A percentile compares a stretch with the other conserved stretches of the same genome.
Conservation (phyloP, 2,888 invertebrate species). For the Marasmarcha lunaedactyla region DNA sequence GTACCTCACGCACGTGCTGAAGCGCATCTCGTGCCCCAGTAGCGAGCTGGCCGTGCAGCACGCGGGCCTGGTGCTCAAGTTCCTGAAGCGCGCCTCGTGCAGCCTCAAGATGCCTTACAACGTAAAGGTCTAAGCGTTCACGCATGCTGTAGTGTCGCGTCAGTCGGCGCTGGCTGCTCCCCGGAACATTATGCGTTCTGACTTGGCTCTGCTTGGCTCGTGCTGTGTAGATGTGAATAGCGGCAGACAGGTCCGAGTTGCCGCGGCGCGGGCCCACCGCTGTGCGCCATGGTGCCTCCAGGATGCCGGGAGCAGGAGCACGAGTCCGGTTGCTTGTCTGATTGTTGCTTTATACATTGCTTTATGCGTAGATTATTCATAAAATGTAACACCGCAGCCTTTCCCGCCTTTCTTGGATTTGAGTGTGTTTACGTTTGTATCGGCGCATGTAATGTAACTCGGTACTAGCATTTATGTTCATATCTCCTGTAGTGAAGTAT, state of each 20-base stretch:
- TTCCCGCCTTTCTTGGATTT: neutral
- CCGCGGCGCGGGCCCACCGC: neutral
- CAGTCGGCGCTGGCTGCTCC: slow-evolving; percentile 5
- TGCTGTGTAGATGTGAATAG: neutral
- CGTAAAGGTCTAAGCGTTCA: slow-evolving; percentile 40
- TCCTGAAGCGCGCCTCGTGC: slow-evolving; percentile 79
- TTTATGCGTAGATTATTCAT: no score
- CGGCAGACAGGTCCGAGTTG: neutral
- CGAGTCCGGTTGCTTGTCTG: no score
- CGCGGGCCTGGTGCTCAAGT: slow-evolving; percentile 78
- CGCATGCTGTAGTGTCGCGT: slow-evolving; percentile 17
- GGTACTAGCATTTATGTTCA: no score
- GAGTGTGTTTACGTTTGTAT: no score
- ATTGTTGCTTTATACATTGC: no score
- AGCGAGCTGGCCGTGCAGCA: slow-evolving; percentile 65
- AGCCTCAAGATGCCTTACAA: slow-evolving; percentile 77
- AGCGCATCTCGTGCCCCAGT: slow-evolving; percentile 70
- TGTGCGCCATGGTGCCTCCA: neutral
- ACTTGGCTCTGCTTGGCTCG: slow-evolving; percentile 13
- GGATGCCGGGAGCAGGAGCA: no score
- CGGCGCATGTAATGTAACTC: no score
- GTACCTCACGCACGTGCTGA: slow-evolving; percentile 80
- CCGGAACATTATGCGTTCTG: slow-evolving; percentile 4
- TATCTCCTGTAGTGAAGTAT: no score
- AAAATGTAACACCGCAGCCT: slow-evolving; percentile 15